A percentile compares a stretch with the other conserved stretches of the same genome.
phyloP scores from a whole-genome alignment of 2,113 vertebrate species.

The Mungos mungo region DNA sequence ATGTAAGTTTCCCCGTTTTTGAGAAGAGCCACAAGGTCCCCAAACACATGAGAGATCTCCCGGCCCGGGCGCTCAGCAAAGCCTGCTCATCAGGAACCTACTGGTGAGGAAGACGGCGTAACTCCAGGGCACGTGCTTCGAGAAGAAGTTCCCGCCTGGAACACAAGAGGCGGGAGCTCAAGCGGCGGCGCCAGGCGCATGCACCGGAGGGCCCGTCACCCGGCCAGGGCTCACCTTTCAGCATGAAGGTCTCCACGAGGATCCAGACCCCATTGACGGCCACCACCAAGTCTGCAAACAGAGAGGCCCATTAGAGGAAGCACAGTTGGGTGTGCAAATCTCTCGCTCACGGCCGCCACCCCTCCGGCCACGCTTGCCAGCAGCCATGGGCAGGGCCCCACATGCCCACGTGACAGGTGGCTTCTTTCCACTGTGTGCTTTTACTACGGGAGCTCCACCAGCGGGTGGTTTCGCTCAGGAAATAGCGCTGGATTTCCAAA shows the following conservation, averaged over 20 bases:
- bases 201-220: rapidly evolving
- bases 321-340: rapidly evolving
- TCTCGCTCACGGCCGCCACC: neutral
- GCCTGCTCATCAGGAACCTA: constrained; percentile 79
- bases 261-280: constrained; percentile 98
- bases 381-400: neutral
- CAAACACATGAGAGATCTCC: neutral
- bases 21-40: neutral
- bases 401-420: rapidly evolving
- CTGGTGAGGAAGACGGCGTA: constrained; percentile 97
- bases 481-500: neutral
- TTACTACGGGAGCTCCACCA: neutral
- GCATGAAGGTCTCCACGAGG: constrained; percentile 94
- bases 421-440: neutral
- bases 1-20: neutral
- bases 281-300: constrained; percentile 91
- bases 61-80: neutral
- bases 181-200: neutral
- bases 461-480: neutral
- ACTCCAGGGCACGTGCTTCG: constrained; percentile 93
- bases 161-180: neutral
- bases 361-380: too few species aligned
- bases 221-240: constrained; percentile 87
- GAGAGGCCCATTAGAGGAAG: neutral
- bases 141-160: constrained; percentile 93